Evolutionary conservation across 2,797 vertebrate species (phyloP).

Genomic region (Betta splendens): DNA sequence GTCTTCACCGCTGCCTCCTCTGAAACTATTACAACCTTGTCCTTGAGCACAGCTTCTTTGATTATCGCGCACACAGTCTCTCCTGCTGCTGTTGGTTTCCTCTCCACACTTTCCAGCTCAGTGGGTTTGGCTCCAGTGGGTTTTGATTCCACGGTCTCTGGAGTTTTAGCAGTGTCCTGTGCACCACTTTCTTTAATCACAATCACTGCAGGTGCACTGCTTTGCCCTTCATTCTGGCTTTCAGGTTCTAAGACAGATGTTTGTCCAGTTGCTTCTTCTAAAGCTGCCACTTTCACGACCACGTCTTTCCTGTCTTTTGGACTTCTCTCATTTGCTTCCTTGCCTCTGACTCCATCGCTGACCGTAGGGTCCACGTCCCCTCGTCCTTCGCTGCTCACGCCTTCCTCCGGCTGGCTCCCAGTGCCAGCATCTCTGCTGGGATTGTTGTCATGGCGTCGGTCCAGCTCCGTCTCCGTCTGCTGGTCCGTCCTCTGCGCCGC

Average conservation of each 20-base stretch:
- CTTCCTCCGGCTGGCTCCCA: conserved; percentile 40
- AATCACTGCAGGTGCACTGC: conserved; percentile 3
- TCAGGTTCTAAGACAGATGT: conserved; percentile 30
- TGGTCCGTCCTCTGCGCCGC: conserved; percentile 68
- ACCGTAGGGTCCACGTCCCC: conserved; percentile 17
- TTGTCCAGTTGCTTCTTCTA: conserved; percentile 37
- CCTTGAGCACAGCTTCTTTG: conserved; percentile 56
- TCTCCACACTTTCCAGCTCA: conserved; percentile 21
- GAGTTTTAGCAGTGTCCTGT: conserved; percentile 29
- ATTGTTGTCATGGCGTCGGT: conserved; percentile 55
- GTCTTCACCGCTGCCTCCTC: conserved; percentile 52
- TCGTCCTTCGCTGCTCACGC: conserved; percentile 12
- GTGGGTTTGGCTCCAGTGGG: conserved; percentile 24
- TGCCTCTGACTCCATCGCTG: conserved; percentile 35
- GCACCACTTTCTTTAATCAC: conserved; percentile 15
- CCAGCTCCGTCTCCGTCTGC: conserved; percentile 71
- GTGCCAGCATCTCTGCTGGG: conserved; percentile 36
- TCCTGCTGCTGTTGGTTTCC: conserved; percentile 41
- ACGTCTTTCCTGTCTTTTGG: conserved; percentile 39
- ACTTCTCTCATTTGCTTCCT: conserved; percentile 26
- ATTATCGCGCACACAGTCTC: conserved; percentile 33
- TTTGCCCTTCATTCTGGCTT: conserved; percentile 18
- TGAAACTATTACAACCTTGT: conserved; percentile 31
- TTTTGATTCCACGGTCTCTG: conserved; percentile 43
- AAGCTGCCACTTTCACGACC: conserved; percentile 5